Evolutionary conservation across 2,797 vertebrate genomes (phyloP), one percentile per base, ranked within the genome.

Genomic region (Malacoraja senta): DNA sequence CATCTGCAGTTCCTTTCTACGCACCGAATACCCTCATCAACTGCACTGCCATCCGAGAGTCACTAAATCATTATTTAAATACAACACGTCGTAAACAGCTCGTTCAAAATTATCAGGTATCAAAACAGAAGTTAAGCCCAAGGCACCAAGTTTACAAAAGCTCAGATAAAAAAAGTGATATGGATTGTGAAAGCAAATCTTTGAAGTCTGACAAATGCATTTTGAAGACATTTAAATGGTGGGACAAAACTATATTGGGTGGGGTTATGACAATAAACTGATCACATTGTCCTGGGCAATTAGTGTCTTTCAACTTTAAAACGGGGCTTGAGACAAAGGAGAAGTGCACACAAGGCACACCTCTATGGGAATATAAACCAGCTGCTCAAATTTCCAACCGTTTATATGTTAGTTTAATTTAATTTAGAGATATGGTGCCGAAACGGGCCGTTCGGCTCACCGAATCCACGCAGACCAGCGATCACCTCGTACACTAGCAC

Each of bases 181-280:
- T 92, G 71, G 72, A n/a, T 29, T 92, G 71, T 76, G 38, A 74
- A 76, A 92, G 65, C 68, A 74, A 72, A 29, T 53, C 68, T 92
- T 92, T 53, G 90, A 92, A 76, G 44, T 15, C 53, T 12, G 29
- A 21, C 44, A 44, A 92, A 92, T 17, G 38, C 38, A 92, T 92
- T 90, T 91, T 91, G 53, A 91, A 74, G 32, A 72, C 9, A 12
- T 72, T 71, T 65, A 72, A 19, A 91, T 74, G 68, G 90, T 53
- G 32, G 68, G 9, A 91, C 65, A 91, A 92, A 92, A 92, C 71
- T 76, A 8, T 76, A 92, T 76, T 58, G 90, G 90, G 90, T 76
- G 90, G 90, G 44, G 90, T 92, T 92, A 38, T 3, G 71, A 92
- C 90, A 92, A 92, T 44, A 74, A 76, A 38, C 71, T 53, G 90